phyloP scores from a whole-genome alignment of 2,113 vertebrate genomes.

The Albula glossodonta region DNA sequence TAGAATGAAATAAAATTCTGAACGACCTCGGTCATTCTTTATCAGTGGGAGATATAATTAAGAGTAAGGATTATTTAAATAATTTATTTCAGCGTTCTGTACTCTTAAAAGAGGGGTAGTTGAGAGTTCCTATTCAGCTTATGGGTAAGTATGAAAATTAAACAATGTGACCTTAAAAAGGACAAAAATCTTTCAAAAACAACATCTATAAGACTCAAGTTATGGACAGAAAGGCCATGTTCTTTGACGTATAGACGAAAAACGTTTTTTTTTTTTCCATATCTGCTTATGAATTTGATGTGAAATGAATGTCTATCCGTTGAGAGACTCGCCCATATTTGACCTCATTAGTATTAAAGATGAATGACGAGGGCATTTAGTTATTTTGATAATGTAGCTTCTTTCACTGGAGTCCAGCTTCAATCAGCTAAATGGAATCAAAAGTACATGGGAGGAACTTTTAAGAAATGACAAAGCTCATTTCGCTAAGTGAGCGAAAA shows the following conservation, averaged over 20 bases:
- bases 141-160: not conserved
- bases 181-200: not conserved
- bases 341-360: conserved; percentile 35
- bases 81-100: not conserved
- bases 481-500: conserved; percentile 52
- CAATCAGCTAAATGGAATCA: conserved; percentile 32
- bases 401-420: conserved; percentile 31
- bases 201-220: not conserved
- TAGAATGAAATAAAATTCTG: conserved; percentile 31
- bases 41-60: not conserved
- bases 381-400: conserved; percentile 39
- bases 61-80: not conserved
- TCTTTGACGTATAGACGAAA: not conserved
- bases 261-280: not conserved
- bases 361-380: conserved; percentile 40
- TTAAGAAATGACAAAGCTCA: conserved; percentile 36
- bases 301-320: not conserved
- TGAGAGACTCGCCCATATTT: not conserved
- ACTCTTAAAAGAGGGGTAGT: not conserved
- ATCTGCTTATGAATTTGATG: not conserved
- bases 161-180: conserved; percentile 2
- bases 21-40: not conserved
- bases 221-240: not conserved
- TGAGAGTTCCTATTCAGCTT: not conserved
- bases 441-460: conserved; percentile 31